Base-by-base conservation (phyloP, 2,888 invertebrate genomes). In the Parnassius orleans region DNA sequence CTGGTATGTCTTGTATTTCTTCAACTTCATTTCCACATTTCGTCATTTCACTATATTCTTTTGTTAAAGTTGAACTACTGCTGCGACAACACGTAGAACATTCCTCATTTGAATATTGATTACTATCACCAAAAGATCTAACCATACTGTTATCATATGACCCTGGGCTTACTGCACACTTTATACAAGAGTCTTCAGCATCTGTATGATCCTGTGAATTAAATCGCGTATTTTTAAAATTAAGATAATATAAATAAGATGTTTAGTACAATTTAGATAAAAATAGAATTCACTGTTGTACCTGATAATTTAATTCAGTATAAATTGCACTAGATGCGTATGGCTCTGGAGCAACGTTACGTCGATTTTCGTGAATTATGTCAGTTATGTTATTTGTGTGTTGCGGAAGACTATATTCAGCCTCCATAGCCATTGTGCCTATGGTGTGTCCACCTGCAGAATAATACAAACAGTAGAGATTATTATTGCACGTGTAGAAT, bases 301-400 rank as follows among this genome's bases (percentile, higher is more conserved):
- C 90, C 81, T 86, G 87, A 73, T 90, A 91, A 69, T 89, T 90
- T 46, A 91, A 68, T 75, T 91, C 90, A n/a, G 90, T 90, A 65
- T 91, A 91, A 74, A 91, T 91, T 60, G 95, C 95, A 62, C 95
- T 95, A 0, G 96, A 95, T 5, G 96, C 96, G 71, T 96, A 96
- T 2, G 96, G 95, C 65, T 95, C 95, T 1, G 94, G 94, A 2
- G 94, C 85, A 10, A 78, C 74, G 66, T 86, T 79, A 66, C 83
- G 74, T 67, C 80, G 82, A 65, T 84, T 80, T 69, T 89, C 90
- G 68, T 84, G 86, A 41, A 80, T 78, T 69, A 86, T 84, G 48
- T 84, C 81, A 67, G 80, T 86, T 72, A 88, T 78, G 47, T 76
- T 76, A 69, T 78, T 83, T 5, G 81, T 80, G 62, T 90, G 87